Evolutionary conservation across 1,140 invertebrate genomes (phyloP).

Genomic region (Pachypsylla venusta): DNA sequence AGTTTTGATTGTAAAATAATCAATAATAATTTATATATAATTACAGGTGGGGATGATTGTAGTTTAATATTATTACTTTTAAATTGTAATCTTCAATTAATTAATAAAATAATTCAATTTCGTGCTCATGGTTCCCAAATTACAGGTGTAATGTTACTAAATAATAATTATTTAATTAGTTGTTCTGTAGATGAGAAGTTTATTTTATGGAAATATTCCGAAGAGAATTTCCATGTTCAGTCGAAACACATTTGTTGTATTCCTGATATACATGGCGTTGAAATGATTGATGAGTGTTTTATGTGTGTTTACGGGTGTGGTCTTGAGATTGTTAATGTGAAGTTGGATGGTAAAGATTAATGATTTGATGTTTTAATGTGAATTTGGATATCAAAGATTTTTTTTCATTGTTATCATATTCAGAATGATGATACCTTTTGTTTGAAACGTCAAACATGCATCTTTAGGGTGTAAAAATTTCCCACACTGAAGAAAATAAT

Average conservation of each 20-base stretch:
- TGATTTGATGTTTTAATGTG: too few relatives aligned
- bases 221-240: neutral
- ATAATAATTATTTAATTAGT: slow-evolving; percentile 3
- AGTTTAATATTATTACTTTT: neutral
- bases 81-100: neutral
- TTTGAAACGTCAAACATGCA: too few relatives aligned
- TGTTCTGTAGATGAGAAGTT: slow-evolving; percentile 14
- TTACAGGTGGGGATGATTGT: slow-evolving; percentile 19
- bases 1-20: slow-evolving; percentile 24
- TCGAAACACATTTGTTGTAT: neutral
- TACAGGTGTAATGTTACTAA: slow-evolving; percentile 10
- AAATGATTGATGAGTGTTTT: neutral
- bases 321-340: neutral
- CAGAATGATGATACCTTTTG: too few relatives aligned
- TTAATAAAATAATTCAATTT: neutral
- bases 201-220: slow-evolving; percentile 11
- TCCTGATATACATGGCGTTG: slow-evolving; percentile 7
- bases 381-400: too few relatives aligned
- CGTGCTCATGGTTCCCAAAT: slow-evolving; percentile 15
- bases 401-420: too few relatives aligned
- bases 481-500: too few relatives aligned
- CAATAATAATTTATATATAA: slow-evolving; percentile 10
- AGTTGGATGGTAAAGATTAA: too few relatives aligned
- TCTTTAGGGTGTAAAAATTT: too few relatives aligned
- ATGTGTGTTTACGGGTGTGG: neutral